Base-by-base conservation (phyloP, 2,113 vertebrate genomes). In the Gobius niger region DNA sequence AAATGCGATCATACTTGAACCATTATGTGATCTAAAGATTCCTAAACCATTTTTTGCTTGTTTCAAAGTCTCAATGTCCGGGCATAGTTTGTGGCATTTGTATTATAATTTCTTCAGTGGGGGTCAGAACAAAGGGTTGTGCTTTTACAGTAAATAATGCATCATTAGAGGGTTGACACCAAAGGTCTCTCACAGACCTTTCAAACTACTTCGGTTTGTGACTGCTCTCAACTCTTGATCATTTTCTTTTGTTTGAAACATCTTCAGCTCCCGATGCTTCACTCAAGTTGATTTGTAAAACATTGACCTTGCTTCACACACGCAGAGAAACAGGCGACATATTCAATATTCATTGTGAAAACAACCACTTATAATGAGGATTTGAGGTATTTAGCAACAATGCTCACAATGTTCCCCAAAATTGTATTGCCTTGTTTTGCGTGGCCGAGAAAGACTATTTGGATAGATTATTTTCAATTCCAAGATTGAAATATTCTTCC, bases 1-100 rank as follows among this genome's bases (percentile, higher is more conserved):
- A 53, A 73, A 64, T 68, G 59, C 24, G 44, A 76, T 18, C 54
- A 18, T 67, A 65, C 60, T 34, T 65, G 59, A 78, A 69, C 41
- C 57, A 15, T 5, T 5, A 3, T 56, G 47, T 68, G 76, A 73
- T 75, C 65, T 53, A 81, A 71, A 44, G 16, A 14, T 67, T 24
- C 52, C 8, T 4, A 34, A 16, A n/a, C n/a, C 15, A 3, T 0
- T 12, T 42, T 50, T 14, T 47, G 1, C 57, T 12, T 13, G 47
- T 47, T 62, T 66, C 57, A 19, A 51, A 15, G 44, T 51, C 3
- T 65, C 51, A 57, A 10, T 56, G 9, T 56, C 24, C 7, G 13
- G 11, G 19, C 14, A 34, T 40, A 40, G 14, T 57, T 68, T 15
- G 16, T 47, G 60, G 18, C 51, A 52, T 52, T 59, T 7, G 14